phyloP scores from a whole-genome alignment of 2,113 vertebrate species.

The Seriola aureovittata region DNA sequence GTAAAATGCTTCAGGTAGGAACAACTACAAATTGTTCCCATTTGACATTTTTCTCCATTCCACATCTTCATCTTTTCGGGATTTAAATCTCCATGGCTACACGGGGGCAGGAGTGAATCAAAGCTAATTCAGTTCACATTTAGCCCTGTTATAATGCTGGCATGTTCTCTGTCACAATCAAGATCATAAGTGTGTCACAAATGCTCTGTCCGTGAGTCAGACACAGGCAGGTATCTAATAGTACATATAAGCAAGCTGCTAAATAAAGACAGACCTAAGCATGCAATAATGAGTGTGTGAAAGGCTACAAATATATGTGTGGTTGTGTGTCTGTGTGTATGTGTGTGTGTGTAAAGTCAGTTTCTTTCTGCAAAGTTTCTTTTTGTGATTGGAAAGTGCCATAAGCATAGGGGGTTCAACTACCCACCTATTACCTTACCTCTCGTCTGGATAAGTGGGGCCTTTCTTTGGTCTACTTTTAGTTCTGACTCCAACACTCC shows the following conservation, averaged over 20 bases:
- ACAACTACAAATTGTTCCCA: constrained; percentile 47
- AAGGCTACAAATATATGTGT: not conserved
- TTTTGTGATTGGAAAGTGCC: constrained; percentile 61
- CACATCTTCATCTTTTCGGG: constrained; percentile 40
- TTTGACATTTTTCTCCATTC: constrained; percentile 45
- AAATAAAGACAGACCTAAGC: constrained; percentile 32
- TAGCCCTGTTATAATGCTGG: constrained; percentile 16
- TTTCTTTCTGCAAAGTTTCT: constrained; percentile 37
- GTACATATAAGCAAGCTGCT: constrained; percentile 8
- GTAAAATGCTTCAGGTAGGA: constrained; percentile 52
- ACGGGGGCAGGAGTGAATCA: constrained; percentile 25
- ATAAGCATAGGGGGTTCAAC: constrained; percentile 9
- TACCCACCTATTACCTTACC: constrained; percentile 30
- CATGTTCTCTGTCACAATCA: constrained; percentile 48
- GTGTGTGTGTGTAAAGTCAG: constrained; percentile 5
- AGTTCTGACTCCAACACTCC: constrained; percentile 39
- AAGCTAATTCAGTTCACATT: constrained; percentile 39
- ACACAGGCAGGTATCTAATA: not conserved
- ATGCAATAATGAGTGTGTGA: not conserved
- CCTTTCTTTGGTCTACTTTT: constrained; percentile 54
- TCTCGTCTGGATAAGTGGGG: constrained; percentile 56
- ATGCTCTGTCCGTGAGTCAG: constrained; percentile 1
- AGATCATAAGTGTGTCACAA: constrained; percentile 15
- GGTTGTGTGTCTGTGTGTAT: constrained; percentile 5
- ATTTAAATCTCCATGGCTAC: constrained; percentile 45